Conservation (phyloP, 2,113 vertebrate species). For the Egretta garzetta region DNA sequence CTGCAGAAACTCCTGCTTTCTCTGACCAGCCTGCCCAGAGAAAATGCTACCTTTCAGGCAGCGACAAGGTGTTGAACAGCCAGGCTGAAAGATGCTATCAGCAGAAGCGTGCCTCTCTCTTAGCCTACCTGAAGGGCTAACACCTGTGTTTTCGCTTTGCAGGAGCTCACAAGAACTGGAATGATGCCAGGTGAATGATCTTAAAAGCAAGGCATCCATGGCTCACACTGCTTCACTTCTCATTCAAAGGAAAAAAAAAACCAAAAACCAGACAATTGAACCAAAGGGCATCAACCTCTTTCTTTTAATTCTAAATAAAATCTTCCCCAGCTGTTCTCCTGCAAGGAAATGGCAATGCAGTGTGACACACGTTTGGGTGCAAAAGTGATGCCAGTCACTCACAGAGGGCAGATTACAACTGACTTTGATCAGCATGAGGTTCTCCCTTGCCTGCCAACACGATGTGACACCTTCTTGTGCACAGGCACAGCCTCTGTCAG, state of each 20-base stretch:
- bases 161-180: not conserved
- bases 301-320: not conserved
- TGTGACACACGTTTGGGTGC: not conserved
- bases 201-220: not conserved
- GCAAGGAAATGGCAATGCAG: not conserved
- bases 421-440: not conserved
- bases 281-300: accelerated
- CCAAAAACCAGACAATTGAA: not conserved
- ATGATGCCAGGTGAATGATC: not conserved
- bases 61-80: not conserved
- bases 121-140: not conserved
- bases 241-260: too few relatives aligned
- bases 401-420: not conserved
- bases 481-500: not conserved
- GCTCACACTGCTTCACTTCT: not conserved
- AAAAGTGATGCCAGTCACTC: not conserved
- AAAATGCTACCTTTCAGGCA: not conserved
- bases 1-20: not conserved
- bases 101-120: not conserved
- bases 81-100: not conserved
- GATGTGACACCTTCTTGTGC: not conserved
- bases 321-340: not conserved
- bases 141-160: not conserved
- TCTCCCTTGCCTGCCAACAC: not conserved
- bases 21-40: not conserved